Evolutionary conservation across 2,113 vertebrate species (phyloP), one percentile per base, ranked within the genome.

Genomic region (Gadus chalcogrammus): DNA sequence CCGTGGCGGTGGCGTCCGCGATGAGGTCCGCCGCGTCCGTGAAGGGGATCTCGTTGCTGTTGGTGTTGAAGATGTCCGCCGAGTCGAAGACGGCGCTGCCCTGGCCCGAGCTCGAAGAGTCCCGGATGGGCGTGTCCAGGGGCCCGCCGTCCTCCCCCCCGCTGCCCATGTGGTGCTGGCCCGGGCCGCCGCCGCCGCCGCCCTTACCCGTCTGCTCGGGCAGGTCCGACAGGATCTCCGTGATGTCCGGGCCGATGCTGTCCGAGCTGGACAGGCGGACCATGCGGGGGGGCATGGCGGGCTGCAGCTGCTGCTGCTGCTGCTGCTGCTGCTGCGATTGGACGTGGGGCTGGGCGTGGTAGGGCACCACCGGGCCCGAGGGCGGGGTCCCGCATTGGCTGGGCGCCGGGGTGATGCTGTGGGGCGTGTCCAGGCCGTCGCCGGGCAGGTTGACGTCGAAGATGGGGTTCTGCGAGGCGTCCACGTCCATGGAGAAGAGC

Each of bases 401-500:
- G 67, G 96, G 96, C 15, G 96, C 96, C 65, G 97, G 97, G 62
- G 97, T 98, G 71, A 99, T 99, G 80, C 89, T 93, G 17, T 98
- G 97, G 20, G 96, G 97, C 0, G 96, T 97, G 84, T 99, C 97
- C 85, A 99, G 89, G 2, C 95, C 93, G 62, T 99, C 97, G 16
- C 95, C 92, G 0, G 96, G 90, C 83, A 98, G 92, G 86, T 96
- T 97, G 65, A 99, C 96, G 73, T 98, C 97, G 89, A 99, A 99
- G 72, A 99, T 98, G 8, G 95, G 94, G 85, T 99, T 98, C 78
- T 98, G 96, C 72, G 97, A 96, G 58, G 92, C 87, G 61, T 99
- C 97, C 70, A 97, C 96, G 63, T 99, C 97, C 96, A 99, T 98
- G 7, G 97, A 98, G 55, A 99, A 97, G 52, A 99, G 94, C 86